Conservation (phyloP, 2,797 vertebrate species). For the Danionella dracula region DNA sequence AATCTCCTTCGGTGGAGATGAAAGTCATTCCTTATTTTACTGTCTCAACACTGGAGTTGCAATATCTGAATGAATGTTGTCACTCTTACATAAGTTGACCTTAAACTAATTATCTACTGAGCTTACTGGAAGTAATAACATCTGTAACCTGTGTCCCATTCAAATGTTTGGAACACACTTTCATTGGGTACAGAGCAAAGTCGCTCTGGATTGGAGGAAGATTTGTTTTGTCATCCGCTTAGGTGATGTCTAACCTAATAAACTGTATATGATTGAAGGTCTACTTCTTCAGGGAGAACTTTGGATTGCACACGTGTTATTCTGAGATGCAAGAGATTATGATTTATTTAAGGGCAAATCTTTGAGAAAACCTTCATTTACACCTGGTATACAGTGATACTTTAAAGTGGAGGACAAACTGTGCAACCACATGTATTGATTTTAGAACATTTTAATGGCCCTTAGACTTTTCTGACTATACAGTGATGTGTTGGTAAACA, state of each 20-base stretch:
- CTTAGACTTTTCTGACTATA: no score
- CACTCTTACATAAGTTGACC: slow-evolving; percentile 37
- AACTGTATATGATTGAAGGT: slow-evolving; percentile 37
- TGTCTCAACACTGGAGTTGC: slow-evolving; percentile 47
- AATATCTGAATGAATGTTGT: slow-evolving; percentile 26
- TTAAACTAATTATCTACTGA: slow-evolving; percentile 41
- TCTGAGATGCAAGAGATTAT: slow-evolving; percentile 39
- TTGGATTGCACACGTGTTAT: slow-evolving; percentile 21
- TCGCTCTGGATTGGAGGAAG: slow-evolving; percentile 14
- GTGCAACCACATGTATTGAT: no score
- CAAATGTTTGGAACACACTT: slow-evolving; percentile 20
- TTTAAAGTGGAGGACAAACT: neutral
- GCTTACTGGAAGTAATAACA: slow-evolving; percentile 36
- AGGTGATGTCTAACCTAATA: slow-evolving; percentile 24
- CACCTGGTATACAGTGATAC: slow-evolving; percentile 30
- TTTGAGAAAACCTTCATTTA: slow-evolving; percentile 16
- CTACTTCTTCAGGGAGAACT: slow-evolving; percentile 17
- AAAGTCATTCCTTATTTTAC: slow-evolving; percentile 37
- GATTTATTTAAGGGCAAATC: slow-evolving; percentile 25
- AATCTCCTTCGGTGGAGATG: slow-evolving; percentile 20
- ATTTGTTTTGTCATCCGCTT: slow-evolving; percentile 24
- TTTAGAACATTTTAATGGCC: no score
- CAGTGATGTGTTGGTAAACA: no score
- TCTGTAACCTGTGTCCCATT: slow-evolving; percentile 33
- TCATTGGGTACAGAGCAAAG: no score